These are phyloP conservation scores for Achatina immaculata DNA, from an alignment of 1,140 invertebrate species.

Conservation along the genomic window DNA sequence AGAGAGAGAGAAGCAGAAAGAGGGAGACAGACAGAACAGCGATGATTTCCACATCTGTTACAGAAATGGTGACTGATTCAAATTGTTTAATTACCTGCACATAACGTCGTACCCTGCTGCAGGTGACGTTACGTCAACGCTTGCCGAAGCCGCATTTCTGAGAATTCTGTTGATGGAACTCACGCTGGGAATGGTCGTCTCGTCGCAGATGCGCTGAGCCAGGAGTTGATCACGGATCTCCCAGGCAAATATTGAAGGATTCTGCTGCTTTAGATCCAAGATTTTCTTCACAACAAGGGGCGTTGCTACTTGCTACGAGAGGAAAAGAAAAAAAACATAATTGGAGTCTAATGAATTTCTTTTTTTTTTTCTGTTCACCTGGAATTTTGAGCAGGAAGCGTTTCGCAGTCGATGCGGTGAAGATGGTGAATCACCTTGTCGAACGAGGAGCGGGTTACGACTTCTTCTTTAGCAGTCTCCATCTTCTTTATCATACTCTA, in stretches of 20 bases:
- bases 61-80: neutral
- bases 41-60: too few species aligned
- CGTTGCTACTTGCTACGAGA: slow-evolving; percentile 91
- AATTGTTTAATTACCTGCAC: slow-evolving; percentile 3
- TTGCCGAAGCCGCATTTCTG: slow-evolving; percentile 75
- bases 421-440: too few species aligned
- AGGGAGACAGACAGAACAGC: neutral
- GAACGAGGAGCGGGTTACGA: too few species aligned
- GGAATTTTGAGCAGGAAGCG: too few species aligned
- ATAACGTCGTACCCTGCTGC: slow-evolving; percentile 16
- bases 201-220: slow-evolving; percentile 96
- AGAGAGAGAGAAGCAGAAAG: slow-evolving; percentile 2
- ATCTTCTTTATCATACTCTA: too few species aligned
- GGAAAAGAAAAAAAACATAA: neutral
- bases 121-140: neutral
- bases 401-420: too few species aligned
- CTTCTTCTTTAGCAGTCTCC: too few species aligned
- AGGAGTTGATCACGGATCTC: slow-evolving; percentile 97
- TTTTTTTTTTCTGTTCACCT: too few species aligned
- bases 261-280: slow-evolving; percentile 97
- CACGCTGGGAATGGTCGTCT: slow-evolving; percentile 98
- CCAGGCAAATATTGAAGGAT: slow-evolving; percentile 99
- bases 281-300: slow-evolving; percentile 98
- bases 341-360: too few species aligned
- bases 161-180: slow-evolving; percentile 96